Conservation (phyloP, 2,888 invertebrate species). For the Chrysopilus asiliformis region DNA sequence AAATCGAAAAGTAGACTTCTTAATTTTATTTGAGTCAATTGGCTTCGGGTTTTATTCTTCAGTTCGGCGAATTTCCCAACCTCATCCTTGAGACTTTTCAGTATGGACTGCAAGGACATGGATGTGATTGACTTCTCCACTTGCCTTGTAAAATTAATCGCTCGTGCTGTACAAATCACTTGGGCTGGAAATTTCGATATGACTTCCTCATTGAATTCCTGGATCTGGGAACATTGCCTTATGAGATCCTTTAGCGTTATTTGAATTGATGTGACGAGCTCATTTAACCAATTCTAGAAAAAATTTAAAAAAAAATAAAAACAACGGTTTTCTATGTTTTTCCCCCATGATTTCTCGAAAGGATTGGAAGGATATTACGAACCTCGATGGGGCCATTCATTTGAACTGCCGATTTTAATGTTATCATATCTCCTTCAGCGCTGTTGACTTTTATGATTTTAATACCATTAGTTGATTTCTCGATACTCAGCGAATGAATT, state of each 20-base stretch:
- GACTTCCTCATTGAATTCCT: slow-evolving; percentile 39
- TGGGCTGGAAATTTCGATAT: slow-evolving; percentile 42
- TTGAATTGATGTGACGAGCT: slow-evolving; percentile 73
- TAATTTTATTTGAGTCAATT: slow-evolving; percentile 67
- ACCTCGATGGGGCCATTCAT: slow-evolving; percentile 33
- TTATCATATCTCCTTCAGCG: slow-evolving; percentile 34
- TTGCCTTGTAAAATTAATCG: slow-evolving; percentile 70
- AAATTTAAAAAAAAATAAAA: background rate
- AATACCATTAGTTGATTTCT: slow-evolving; percentile 26
- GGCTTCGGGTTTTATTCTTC: slow-evolving; percentile 35
- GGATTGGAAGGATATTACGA: no score
- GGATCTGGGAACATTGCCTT: slow-evolving; percentile 39
- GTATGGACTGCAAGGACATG: slow-evolving; percentile 44
- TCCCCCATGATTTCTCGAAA: no score
- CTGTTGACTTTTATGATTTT: slow-evolving; percentile 39
- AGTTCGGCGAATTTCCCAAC: slow-evolving; percentile 25
- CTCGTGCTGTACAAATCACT: slow-evolving; percentile 74
- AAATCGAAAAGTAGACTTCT: slow-evolving; percentile 87
- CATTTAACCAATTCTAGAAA: slow-evolving; percentile 32
- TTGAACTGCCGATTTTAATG: slow-evolving; percentile 23
- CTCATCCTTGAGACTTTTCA: slow-evolving; percentile 38
- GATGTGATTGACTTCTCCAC: slow-evolving; percentile 66
- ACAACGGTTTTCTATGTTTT: background rate
- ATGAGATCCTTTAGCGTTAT: slow-evolving; percentile 57
- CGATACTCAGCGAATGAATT: slow-evolving; percentile 63